phyloP scores from a whole-genome alignment of 2,888 invertebrate species.

The Brachypalpus laphriformis region DNA sequence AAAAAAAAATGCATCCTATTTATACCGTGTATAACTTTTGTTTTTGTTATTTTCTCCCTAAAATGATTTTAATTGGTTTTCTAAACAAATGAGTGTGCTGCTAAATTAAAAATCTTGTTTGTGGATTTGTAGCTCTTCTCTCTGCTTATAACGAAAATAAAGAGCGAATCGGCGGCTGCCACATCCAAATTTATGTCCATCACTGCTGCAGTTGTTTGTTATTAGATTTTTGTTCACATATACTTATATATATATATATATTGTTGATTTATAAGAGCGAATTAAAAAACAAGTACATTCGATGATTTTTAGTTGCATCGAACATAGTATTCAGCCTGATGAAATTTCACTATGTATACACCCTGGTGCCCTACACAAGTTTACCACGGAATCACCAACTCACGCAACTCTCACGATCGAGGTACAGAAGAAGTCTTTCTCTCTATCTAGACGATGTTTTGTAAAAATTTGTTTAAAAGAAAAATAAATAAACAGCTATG shows the following conservation, averaged over 20 bases:
- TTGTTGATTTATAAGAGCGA: constrained; percentile 49
- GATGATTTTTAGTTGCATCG: constrained; percentile 85
- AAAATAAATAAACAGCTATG: constrained; percentile 26
- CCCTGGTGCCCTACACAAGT: constrained; percentile 86
- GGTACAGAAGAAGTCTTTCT: constrained; percentile 77
- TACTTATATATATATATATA: not conserved
- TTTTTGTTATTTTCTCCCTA: constrained; percentile 56
- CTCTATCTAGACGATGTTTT: constrained; percentile 54
- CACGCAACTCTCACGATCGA: constrained; percentile 87
- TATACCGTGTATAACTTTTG: constrained; percentile 59
- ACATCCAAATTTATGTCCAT: constrained; percentile 6
- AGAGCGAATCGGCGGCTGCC: not conserved
- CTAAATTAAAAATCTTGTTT: constrained; percentile 48
- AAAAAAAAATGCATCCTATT: constrained; percentile 70
- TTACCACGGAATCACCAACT: constrained; percentile 87
- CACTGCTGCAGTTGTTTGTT: constrained; percentile 31
- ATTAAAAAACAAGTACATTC: constrained; percentile 59
- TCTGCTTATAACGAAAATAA: constrained; percentile 20
- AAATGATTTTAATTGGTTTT: constrained; percentile 67
- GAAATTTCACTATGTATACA: constrained; percentile 89
- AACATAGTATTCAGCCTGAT: constrained; percentile 87
- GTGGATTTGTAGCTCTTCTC: constrained; percentile 35
- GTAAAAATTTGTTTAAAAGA: constrained; percentile 30
- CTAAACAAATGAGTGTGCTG: constrained; percentile 61
- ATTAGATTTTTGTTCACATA: constrained; percentile 1